Base-by-base conservation (phyloP, 2,888 invertebrate species). In the Automeris io region DNA sequence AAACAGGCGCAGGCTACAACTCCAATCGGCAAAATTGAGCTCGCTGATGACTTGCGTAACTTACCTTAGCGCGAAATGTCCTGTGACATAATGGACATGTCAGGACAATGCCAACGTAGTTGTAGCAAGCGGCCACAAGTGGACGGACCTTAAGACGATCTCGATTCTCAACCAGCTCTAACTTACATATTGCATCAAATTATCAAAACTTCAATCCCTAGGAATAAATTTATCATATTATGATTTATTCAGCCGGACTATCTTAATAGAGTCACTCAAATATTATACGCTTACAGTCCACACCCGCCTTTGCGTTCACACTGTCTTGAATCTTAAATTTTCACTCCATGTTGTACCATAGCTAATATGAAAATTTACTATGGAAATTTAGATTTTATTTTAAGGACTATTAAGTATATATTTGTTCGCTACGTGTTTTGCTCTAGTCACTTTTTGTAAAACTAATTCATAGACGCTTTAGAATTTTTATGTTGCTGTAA, bases 251-350 rank as follows among this genome's bases (percentile, higher is more conserved):
- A 47, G 42, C 46, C 49, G 43, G 56, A 53, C 57, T 59, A 57
- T 57, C 57, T 61, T 63, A 52, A 61, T 52, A 46, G 56, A 49
- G 49, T 51, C 37, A 53, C 65, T 62, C 63, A 70, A 74, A 70
- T 75, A 76, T 79, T 76, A 70, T 59, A 53, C 57, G 61, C 70
- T 75, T 62, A 68, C 67, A 70, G 68, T 68, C 61, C 55, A 58
- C 46, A 57, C 62, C 61, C 66, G 61, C 66, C 70, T 70, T 61
- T 65, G 69, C 69, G 73, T 76, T 66, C 56, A 64, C 58, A 68
- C 61, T 69, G 70, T 68, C 68, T 74, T 68, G 72, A 70, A 76
- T 76, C 75, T 73, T 60, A 74, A 65, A 66, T 76, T 74, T 64
- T 74, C 58, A 60, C 69, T 69, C 65, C 51, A 56, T 65, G 62